These are phyloP conservation scores for Pseudochromis fuscus DNA, from an alignment of 2,797 vertebrate species.

Conservation along the genomic window DNA sequence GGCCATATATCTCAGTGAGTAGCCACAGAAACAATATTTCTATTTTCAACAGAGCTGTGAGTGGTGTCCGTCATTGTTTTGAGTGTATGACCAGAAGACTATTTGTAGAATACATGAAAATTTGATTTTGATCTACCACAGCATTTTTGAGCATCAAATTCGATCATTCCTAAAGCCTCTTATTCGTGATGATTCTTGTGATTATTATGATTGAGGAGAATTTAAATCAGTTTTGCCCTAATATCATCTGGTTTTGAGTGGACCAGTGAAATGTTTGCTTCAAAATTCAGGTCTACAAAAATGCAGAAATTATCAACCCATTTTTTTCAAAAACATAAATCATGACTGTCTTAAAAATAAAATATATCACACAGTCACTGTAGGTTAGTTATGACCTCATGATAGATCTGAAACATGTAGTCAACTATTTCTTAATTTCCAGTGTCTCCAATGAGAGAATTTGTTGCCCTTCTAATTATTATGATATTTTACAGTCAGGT, in stretches of 20 bases:
- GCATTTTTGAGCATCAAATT: background rate
- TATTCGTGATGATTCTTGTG: background rate
- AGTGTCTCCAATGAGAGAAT: background rate
- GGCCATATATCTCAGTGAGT: conserved; percentile 25
- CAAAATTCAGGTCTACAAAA: background rate
- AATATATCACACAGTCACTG: background rate
- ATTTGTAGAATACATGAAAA: background rate
- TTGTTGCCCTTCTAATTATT: background rate
- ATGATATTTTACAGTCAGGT: background rate
- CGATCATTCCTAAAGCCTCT: background rate
- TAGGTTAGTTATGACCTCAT: background rate
- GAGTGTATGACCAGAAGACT: background rate
- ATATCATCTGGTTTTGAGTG: background rate
- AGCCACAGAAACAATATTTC: conserved; percentile 21
- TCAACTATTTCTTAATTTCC: background rate
- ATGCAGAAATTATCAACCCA: conserved; percentile 16
- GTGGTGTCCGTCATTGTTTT: background rate
- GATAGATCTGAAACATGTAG: background rate
- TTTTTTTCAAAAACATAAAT: conserved; percentile 30
- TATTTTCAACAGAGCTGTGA: conserved; percentile 22
- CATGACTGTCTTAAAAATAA: conserved; percentile 18
- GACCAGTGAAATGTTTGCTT: conserved; percentile 18
- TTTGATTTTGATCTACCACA: no score
- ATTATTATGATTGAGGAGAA: background rate
- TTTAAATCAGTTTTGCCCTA: background rate